phyloP scores from a whole-genome alignment of 2,888 invertebrate genomes.

The Cataglyphis livida region DNA sequence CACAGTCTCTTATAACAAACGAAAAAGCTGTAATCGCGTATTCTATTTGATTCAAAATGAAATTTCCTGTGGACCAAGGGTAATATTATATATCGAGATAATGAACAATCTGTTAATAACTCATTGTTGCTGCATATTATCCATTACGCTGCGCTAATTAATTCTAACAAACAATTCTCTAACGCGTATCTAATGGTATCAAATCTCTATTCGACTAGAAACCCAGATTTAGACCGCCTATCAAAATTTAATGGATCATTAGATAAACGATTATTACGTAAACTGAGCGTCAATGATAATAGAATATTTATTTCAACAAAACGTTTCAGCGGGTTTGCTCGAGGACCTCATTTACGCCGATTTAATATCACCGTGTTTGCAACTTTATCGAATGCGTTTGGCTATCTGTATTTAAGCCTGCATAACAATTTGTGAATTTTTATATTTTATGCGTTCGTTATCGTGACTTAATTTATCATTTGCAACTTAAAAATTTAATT shows the following conservation, averaged over 20 bases:
- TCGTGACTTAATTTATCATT: slow-evolving; percentile 22
- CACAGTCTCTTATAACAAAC: background rate
- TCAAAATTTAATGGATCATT: slow-evolving; percentile 50
- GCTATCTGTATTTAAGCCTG: background rate
- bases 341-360: slow-evolving; percentile 14
- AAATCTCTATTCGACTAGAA: slow-evolving; percentile 30
- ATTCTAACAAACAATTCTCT: slow-evolving; percentile 41
- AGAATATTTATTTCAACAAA: slow-evolving; percentile 33
- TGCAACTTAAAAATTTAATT: slow-evolving; percentile 11
- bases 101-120: background rate
- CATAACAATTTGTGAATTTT: slow-evolving; percentile 32
- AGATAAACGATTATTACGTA: slow-evolving; percentile 29
- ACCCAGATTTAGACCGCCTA: background rate
- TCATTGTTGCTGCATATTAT: slow-evolving; percentile 16
- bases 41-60: background rate
- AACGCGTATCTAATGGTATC: slow-evolving; percentile 27
- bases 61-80: background rate
- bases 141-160: slow-evolving; percentile 20
- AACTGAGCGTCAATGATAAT: background rate
- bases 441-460: slow-evolving; percentile 5
- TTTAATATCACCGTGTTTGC: slow-evolving; percentile 24
- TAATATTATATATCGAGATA: too few species aligned
- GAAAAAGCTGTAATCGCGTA: background rate
- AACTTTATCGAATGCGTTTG: slow-evolving; percentile 34
- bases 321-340: slow-evolving; percentile 21